phyloP scores from a whole-genome alignment of 2,888 invertebrate genomes.

The Plebejus anna region DNA sequence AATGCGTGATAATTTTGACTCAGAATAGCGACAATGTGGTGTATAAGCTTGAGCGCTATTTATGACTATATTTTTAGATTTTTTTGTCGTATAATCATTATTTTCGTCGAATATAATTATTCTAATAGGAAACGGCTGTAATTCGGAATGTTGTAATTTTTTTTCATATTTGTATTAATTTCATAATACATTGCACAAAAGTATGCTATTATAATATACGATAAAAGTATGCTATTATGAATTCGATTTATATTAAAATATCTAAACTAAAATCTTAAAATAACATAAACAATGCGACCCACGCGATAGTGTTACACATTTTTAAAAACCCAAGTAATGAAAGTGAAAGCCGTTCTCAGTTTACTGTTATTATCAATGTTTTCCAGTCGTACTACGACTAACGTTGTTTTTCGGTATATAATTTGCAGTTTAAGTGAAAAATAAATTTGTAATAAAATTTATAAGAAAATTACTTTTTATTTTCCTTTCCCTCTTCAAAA shows the following conservation, averaged over 20 bases:
- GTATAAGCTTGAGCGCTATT: constrained; percentile 55
- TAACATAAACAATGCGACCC: neutral
- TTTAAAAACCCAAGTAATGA: neutral
- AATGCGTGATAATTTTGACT: constrained; percentile 59
- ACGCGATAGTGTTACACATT: neutral
- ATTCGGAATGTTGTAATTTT: constrained; percentile 21
- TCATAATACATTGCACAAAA: constrained; percentile 23
- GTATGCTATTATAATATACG: constrained; percentile 4
- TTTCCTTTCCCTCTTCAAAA: neutral
- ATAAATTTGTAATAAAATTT: constrained; percentile 78
- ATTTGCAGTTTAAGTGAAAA: constrained; percentile 74
- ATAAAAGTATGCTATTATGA: neutral
- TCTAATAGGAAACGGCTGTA: constrained; percentile 54
- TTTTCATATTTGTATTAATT: constrained; percentile 11
- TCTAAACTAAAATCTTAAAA: neutral
- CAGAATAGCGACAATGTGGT: constrained; percentile 60
- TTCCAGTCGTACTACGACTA: constrained; percentile 56
- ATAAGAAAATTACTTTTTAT: constrained; percentile 55
- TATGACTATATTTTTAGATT: constrained; percentile 72
- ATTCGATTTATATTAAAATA: constrained; percentile 2
- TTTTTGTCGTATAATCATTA: constrained; percentile 46
- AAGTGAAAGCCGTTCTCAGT: constrained; percentile 18
- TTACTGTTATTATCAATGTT: constrained; percentile 55
- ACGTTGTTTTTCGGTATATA: constrained; percentile 69
- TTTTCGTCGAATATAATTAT: constrained; percentile 51